Evolutionary conservation across 1,140 invertebrate genomes (phyloP), one percentile per base, ranked within the genome.

Genomic region (Pogonus chalceus): DNA sequence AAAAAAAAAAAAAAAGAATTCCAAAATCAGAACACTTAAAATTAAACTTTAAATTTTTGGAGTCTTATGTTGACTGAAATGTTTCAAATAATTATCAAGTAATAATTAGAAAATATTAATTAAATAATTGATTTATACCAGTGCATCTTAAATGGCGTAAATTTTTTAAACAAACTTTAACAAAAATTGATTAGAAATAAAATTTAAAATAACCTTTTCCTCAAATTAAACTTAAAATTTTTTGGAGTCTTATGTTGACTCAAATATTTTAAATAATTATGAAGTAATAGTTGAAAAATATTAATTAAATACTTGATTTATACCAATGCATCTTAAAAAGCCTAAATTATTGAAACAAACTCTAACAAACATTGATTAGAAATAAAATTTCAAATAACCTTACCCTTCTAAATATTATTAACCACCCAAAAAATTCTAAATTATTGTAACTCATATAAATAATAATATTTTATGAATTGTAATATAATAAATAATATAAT

Each of bases 81-180:
- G 18, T 3, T 22, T 4, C 21, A 14, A 49, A 3, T 49, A 9
- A 78, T 77, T 0, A 75, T 79, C 0, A 79, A 75, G 62, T 87
- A 78, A 62, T 78, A 79, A 66, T 71, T 80, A 55, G 87, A 85
- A 62, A 72, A 79, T n/a, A n/a, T n/a, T n/a, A n/a, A n/a, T n/a
- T n/a, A 2, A 4, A 80, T 0, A 72, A 81, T 1, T 75, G 87
- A 54, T 88, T 88, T 59, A 60, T 88, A n/a, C n/a, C 14, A 69
- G 82, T 1, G 86, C 79, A 1, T 61, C 85, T 9, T 79, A 81
- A 9, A 85, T 82, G 24, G 84, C 83, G 35, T 84, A 85, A 1
- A 82, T 78, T n/a, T n/a, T n/a, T n/a, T n/a, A n/a, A n/a, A n/a
- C n/a, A n/a, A n/a, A n/a, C n/a, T n/a, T n/a, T n/a, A n/a, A n/a